Evolutionary conservation across 1,140 invertebrate genomes (phyloP).

Genomic region (Notospermus geniculatus): DNA sequence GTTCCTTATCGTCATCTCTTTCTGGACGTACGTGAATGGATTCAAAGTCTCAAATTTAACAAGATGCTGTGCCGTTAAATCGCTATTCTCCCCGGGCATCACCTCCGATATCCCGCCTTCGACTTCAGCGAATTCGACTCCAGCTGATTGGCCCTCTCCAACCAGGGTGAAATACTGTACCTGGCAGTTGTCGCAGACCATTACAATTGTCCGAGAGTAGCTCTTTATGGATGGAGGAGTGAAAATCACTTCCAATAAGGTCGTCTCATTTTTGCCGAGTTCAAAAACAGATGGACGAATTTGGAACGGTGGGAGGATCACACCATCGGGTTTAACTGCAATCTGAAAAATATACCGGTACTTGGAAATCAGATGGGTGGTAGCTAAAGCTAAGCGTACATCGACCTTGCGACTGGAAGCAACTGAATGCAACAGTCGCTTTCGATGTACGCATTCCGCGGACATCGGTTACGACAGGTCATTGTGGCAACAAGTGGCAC

Average conservation of each 20-base stretch:
- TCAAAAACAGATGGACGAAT: constrained; percentile 52
- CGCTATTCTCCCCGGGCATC: constrained; percentile 39
- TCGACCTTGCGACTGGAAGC: no score
- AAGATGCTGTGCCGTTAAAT: constrained; percentile 43
- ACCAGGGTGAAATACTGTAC: constrained; percentile 44
- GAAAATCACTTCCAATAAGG: constrained; percentile 49
- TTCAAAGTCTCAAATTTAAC: constrained; percentile 51
- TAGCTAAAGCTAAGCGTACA: no score
- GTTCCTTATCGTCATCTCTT: constrained; percentile 39
- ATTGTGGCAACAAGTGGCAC: no score
- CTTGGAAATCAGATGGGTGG: not conserved
- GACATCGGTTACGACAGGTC: no score
- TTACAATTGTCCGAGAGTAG: constrained; percentile 40
- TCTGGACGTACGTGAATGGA: constrained; percentile 52
- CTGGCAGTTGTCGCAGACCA: constrained; percentile 56
- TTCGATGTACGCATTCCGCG: no score
- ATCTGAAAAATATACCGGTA: constrained; percentile 31
- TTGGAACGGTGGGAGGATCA: constrained; percentile 47
- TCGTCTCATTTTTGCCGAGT: constrained; percentile 37
- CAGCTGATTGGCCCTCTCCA: constrained; percentile 46
- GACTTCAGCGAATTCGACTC: constrained; percentile 38
- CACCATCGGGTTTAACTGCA: constrained; percentile 33
- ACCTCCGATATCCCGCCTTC: constrained; percentile 37
- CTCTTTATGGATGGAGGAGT: constrained; percentile 34
- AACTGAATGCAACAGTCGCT: no score